Conservation (phyloP, 1,140 invertebrate species). For the Neoseiulus cucumeris region DNA sequence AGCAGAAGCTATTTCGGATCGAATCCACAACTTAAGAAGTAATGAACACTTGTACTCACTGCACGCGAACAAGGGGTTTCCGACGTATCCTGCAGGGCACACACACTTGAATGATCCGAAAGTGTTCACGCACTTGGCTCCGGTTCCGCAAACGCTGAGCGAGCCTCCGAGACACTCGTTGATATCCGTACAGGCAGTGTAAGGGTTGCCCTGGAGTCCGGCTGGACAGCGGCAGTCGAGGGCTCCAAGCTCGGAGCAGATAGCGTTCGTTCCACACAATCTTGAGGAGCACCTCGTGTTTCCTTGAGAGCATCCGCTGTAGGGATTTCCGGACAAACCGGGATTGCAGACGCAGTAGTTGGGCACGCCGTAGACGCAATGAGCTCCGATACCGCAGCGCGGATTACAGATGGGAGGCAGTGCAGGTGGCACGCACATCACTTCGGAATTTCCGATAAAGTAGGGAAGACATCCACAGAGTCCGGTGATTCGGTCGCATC, state of each 20-base stretch:
- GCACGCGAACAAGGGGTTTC: slow-evolving; percentile 38
- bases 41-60: slow-evolving; percentile 14
- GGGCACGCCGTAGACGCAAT: slow-evolving; percentile 62
- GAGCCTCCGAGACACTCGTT: slow-evolving; percentile 47
- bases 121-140: slow-evolving; percentile 69
- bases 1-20: no score
- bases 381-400: slow-evolving; percentile 54
- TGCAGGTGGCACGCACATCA: slow-evolving; percentile 72
- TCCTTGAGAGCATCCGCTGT: slow-evolving; percentile 33
- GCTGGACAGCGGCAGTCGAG: slow-evolving; percentile 59
- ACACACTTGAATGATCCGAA: slow-evolving; percentile 58
- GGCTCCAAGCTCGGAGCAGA: slow-evolving; percentile 44
- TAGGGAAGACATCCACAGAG: slow-evolving; percentile 65
- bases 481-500: slow-evolving; percentile 52
- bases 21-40: no score
- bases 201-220: slow-evolving; percentile 42
- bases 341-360: slow-evolving; percentile 55
- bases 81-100: slow-evolving; percentile 54
- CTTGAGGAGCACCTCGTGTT: slow-evolving; percentile 48
- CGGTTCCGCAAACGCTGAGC: slow-evolving; percentile 51
- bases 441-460: slow-evolving; percentile 66
- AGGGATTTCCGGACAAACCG: slow-evolving; percentile 65
- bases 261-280: slow-evolving; percentile 51
- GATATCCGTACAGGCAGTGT: slow-evolving; percentile 34
- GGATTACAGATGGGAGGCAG: slow-evolving; percentile 53